Evolutionary conservation across 2,888 invertebrate genomes (phyloP), one percentile per base, ranked within the genome.

Genomic region (Athripsodes cinereus): DNA sequence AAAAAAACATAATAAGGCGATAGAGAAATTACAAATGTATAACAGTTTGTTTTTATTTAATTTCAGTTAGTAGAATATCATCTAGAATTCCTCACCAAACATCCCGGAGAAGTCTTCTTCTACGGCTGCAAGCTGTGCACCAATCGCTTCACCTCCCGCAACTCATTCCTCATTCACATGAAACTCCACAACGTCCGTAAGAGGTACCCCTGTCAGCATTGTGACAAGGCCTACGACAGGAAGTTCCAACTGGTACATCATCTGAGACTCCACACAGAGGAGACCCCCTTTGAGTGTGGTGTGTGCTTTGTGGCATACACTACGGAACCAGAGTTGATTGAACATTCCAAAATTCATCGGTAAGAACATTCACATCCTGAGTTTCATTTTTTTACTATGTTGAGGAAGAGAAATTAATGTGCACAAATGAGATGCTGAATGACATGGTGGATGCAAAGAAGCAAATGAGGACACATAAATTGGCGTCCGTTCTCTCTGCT

Each of bases 221-320:
- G 63, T 57, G 61, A 60, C 48, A 60, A 60, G 56, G 63, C 63
- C 22, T 63, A 58, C 60, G 63, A 63, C 59, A 54, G 63, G 22
- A 63, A 63, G 57, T 63, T 63, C 53, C 63, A 62, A 51, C 54
- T 63, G 46, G 63, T 63, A n/a, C 63, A 63, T 35, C 61, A 63
- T 31, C 58, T 61, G 53, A 52, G 52, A 21, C 58, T 55, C 46
- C 61, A 58, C 58, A 62, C 60, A 48, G 57, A 59, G 51, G 61
- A 62, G 48, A 63, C 63, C 13, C 63, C 63, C 18, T 60, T 58
- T 46, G 63, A 63, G 57, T 63, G 63, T 48, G 63, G 55, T 22
- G 62, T 63, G 46, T 63, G 63, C 58, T 63, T 63, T 50, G 47
- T 60, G 52, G 63, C 63, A 8, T 63, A 58, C 55, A 53, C 61